Conservation (phyloP, 2,888 invertebrate genomes). For the Torymus aiolomorphi region DNA sequence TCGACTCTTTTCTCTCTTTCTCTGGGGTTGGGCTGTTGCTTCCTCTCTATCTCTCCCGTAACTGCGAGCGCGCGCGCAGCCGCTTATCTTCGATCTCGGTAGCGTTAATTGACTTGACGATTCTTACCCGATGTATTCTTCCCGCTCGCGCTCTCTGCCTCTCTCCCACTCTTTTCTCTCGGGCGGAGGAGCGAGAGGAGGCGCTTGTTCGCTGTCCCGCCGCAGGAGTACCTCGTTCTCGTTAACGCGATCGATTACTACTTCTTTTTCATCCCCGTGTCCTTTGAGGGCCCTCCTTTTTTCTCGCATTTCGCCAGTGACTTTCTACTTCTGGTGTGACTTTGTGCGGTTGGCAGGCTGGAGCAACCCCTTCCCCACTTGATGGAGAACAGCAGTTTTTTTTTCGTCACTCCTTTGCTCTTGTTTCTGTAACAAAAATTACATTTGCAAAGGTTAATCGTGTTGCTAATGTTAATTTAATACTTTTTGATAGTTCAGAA, state of each 20-base stretch:
- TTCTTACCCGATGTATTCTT: constrained; percentile 57
- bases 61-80: constrained; percentile 27
- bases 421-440: constrained; percentile 47
- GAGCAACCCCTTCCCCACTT: neutral
- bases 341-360: neutral
- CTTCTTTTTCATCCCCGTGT: constrained; percentile 24
- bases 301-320: neutral
- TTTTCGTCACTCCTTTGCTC: neutral
- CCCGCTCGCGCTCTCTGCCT: neutral
- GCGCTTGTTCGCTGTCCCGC: constrained; percentile 24
- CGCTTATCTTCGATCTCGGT: constrained; percentile 59
- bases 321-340: constrained; percentile 2
- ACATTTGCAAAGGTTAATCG: constrained; percentile 33
- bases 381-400: neutral
- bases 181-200: constrained; percentile 13
- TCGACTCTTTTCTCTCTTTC: constrained; percentile 33
- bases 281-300: neutral
- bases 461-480: neutral
- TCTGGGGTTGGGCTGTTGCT: constrained; percentile 11
- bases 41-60: constrained; percentile 49
- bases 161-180: neutral
- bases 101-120: constrained; percentile 63
- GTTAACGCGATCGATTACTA: constrained; percentile 44
- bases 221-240: constrained; percentile 11
- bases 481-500: no score